phyloP scores from a whole-genome alignment of 2,888 invertebrate species.

The Drosophila pullipes region DNA sequence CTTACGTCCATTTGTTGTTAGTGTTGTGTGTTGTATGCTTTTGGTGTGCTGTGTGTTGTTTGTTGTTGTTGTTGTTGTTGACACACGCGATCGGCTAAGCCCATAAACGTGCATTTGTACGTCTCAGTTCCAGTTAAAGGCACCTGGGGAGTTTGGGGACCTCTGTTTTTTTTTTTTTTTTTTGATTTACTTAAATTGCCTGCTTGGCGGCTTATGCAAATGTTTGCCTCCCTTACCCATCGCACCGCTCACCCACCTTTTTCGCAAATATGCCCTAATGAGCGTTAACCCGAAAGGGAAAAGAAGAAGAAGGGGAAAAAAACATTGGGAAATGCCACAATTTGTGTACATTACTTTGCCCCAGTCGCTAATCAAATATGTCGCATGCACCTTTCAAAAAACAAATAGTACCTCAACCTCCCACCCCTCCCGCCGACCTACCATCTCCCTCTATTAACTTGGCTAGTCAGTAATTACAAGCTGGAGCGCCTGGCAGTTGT shows the following conservation, averaged over 20 bases:
- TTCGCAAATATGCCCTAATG: conserved; percentile 74
- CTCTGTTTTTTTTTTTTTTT: conserved; percentile 64
- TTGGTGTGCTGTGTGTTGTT: background rate
- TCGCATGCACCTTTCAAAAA: conserved; percentile 53
- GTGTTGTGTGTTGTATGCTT: conserved; percentile 15
- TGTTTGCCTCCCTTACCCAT: conserved; percentile 37
- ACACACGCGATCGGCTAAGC: conserved; percentile 72
- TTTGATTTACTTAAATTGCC: conserved; percentile 76
- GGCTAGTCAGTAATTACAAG: conserved; percentile 62
- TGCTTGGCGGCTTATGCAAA: conserved; percentile 69
- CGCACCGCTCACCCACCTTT: background rate
- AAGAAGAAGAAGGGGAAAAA: conserved; percentile 9
- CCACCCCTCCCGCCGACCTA: too few relatives aligned
- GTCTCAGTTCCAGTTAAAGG: conserved; percentile 29
- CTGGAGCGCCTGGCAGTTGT: conserved; percentile 65
- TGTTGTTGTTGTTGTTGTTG: conserved; percentile 2
- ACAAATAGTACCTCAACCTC: conserved; percentile 33
- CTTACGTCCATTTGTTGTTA: conserved; percentile 39
- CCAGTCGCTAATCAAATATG: conserved; percentile 52
- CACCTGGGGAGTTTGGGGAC: conserved; percentile 8
- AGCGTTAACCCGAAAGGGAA: conserved; percentile 73
- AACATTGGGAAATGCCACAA: conserved; percentile 38
- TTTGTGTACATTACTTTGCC: conserved; percentile 35
- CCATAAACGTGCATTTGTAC: conserved; percentile 41
- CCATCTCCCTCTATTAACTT: background rate